Evolutionary conservation across 2,797 vertebrate species (phyloP).

Genomic region (Corythornis leucogaster): DNA sequence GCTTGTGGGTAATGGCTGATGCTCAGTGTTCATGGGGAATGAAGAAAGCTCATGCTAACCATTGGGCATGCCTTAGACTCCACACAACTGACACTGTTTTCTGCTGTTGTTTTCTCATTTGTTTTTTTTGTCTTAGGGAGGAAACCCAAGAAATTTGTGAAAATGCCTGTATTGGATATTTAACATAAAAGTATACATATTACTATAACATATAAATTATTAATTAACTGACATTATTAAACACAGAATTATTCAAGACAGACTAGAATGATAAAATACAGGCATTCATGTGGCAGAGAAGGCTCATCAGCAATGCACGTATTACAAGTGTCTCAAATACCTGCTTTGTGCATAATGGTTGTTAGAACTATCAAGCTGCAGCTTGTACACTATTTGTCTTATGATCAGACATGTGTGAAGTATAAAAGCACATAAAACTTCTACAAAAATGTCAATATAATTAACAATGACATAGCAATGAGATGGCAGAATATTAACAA

Average conservation of each 20-base stretch:
- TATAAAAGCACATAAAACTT: conserved; percentile 19
- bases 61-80: rapidly evolving
- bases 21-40: background rate
- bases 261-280: background rate
- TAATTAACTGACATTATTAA: background rate
- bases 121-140: background rate
- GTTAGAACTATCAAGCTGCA: conserved; percentile 17
- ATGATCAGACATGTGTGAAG: background rate
- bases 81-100: background rate
- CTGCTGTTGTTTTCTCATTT: background rate
- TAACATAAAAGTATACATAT: background rate
- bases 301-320: background rate
- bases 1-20: background rate
- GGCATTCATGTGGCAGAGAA: background rate
- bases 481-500: conserved; percentile 31
- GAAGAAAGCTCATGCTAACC: background rate
- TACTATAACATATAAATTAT: background rate
- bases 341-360: conserved; percentile 9
- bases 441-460: conserved; percentile 4
- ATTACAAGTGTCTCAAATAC: background rate
- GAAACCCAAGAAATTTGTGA: background rate
- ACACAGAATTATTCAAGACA: background rate
- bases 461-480: conserved; percentile 9
- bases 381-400: background rate
- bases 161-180: background rate